These are phyloP conservation scores for Eulemur rufifrons DNA, from an alignment of 2,113 vertebrate genomes.

Conservation along the genomic window DNA sequence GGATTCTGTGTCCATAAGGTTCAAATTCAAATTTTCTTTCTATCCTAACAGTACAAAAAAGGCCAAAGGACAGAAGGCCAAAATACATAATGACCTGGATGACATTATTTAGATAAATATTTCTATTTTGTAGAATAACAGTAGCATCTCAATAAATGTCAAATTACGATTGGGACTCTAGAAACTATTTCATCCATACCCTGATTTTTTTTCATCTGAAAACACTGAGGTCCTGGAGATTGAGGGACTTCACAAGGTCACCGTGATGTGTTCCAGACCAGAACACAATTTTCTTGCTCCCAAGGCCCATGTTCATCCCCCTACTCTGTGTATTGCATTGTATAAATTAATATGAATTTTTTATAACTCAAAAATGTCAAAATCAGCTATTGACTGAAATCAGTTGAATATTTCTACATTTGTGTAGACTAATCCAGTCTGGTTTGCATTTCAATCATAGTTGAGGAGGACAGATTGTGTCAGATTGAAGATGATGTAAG, in stretches of 20 bases:
- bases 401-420: neutral
- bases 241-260: neutral
- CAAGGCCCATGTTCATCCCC: neutral
- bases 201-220: neutral
- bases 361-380: neutral
- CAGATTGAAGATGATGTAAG: neutral
- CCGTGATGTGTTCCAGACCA: neutral
- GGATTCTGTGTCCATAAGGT: neutral
- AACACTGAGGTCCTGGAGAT: neutral
- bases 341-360: neutral
- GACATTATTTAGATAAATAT: constrained; percentile 11
- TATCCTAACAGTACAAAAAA: neutral
- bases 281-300: neutral
- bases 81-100: neutral
- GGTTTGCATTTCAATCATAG: neutral
- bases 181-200: neutral
- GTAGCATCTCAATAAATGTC: neutral
- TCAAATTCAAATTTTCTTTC: neutral
- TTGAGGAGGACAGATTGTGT: neutral
- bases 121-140: neutral
- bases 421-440: neutral
- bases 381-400: neutral
- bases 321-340: neutral
- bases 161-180: neutral
- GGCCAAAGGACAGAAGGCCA: neutral